A percentile compares a stretch with the other conserved stretches of the same genome.
phyloP scores from a whole-genome alignment of 2,888 invertebrate species.

The Invenusta paracnida region DNA sequence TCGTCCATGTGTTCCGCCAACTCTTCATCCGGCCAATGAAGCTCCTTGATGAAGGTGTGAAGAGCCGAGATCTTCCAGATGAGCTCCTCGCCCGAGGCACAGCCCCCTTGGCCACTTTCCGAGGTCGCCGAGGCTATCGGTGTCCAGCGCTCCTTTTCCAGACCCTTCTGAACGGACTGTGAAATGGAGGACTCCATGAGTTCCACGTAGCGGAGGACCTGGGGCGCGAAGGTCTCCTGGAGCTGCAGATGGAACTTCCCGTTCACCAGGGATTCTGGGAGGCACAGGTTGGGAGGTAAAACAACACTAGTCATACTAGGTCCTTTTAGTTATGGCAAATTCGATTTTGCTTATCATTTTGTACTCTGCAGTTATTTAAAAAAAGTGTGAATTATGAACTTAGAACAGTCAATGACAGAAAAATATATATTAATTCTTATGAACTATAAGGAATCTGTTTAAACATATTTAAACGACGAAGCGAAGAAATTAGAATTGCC shows the following conservation, averaged over 20 bases:
- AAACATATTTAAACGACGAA: too few relatives aligned
- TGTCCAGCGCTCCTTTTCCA: slow-evolving; percentile 96
- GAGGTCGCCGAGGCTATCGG: slow-evolving; percentile 73
- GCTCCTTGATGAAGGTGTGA: slow-evolving; percentile 90
- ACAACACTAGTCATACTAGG: too few relatives aligned
- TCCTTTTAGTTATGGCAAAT: too few relatives aligned
- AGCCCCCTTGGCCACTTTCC: slow-evolving; percentile 65
- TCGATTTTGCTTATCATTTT: too few relatives aligned
- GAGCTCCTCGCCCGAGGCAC: slow-evolving; percentile 93
- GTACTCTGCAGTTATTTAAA: too few relatives aligned
- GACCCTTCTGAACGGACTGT: slow-evolving; percentile 93
- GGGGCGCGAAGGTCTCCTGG: slow-evolving; percentile 89
- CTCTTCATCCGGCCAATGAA: slow-evolving; percentile 98
- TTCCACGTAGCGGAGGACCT: slow-evolving; percentile 95
- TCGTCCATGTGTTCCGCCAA: slow-evolving; percentile 92
- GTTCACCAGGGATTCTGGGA: slow-evolving; percentile 73
- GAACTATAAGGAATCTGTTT: too few relatives aligned
- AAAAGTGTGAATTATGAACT: too few relatives aligned
- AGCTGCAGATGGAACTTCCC: slow-evolving; percentile 95
- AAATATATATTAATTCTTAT: too few relatives aligned
- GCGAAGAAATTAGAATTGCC: too few relatives aligned
- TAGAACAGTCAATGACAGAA: too few relatives aligned
- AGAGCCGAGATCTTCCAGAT: slow-evolving; percentile 98
- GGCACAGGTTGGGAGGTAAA: not conserved
- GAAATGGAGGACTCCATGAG: slow-evolving; percentile 99